Evolutionary conservation across 2,888 invertebrate species (phyloP).

Genomic region (Cosmopolites sordidus): DNA sequence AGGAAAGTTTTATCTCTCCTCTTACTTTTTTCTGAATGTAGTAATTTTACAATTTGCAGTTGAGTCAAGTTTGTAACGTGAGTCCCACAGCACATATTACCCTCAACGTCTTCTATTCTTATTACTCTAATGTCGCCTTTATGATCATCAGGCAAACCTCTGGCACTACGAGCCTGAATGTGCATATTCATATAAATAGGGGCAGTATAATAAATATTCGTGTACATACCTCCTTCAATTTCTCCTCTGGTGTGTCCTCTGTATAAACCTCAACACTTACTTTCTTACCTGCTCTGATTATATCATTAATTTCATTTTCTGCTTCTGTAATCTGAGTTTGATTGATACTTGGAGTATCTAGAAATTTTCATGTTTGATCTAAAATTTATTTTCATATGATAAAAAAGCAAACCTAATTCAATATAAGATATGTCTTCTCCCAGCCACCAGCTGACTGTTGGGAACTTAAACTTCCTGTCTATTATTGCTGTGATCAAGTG

Average conservation of each 20-base stretch:
- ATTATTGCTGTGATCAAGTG: constrained; percentile 78
- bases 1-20: constrained; percentile 60
- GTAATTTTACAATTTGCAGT: constrained; percentile 62
- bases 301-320: constrained; percentile 64
- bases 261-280: constrained; percentile 62
- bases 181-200: neutral
- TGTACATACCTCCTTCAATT: constrained; percentile 35
- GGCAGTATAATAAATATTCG: neutral
- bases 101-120: constrained; percentile 70
- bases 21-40: constrained; percentile 70
- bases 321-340: constrained; percentile 48
- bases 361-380: constrained; percentile 15
- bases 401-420: constrained; percentile 61
- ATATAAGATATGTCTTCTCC: constrained; percentile 70
- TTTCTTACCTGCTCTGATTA: constrained; percentile 60
- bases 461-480: constrained; percentile 61
- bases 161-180: constrained; percentile 56
- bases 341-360: constrained; percentile 48
- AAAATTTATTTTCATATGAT: no score
- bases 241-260: constrained; percentile 56
- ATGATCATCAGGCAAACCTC: constrained; percentile 77
- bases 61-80: constrained; percentile 74
- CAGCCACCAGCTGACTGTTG: constrained; percentile 80
- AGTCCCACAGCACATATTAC: constrained; percentile 85
- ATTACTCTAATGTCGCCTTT: constrained; percentile 72